Evolutionary conservation across 2,113 vertebrate genomes (phyloP).

Genomic region (Emberiza fucata): DNA sequence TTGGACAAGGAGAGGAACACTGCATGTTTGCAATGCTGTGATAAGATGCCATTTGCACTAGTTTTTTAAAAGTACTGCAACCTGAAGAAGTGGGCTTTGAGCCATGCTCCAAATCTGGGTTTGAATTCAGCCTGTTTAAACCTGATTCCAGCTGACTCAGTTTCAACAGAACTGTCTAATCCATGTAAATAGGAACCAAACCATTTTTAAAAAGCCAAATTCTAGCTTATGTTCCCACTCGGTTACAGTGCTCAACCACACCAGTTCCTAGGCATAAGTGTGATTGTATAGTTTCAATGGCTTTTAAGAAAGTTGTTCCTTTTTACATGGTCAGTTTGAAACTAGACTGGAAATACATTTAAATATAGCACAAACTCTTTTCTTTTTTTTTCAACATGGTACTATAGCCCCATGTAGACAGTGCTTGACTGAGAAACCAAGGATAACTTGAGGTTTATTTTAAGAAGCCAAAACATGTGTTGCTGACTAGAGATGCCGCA

Average conservation of each 20-base stretch:
- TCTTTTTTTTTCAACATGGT: conserved; percentile 20
- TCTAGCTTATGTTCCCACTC: neutral
- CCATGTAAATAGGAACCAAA: neutral
- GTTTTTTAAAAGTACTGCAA: conserved; percentile 72
- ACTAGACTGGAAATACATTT: conserved; percentile 23
- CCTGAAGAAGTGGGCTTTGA: conserved; percentile 69
- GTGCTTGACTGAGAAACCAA: conserved; percentile 72
- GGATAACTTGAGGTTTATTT: conserved; percentile 65
- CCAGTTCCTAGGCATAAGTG: neutral
- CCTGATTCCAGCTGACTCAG: conserved; percentile 23
- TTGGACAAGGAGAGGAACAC: conserved; percentile 63
- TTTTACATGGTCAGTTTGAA: conserved; percentile 27
- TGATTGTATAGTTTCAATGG: neutral
- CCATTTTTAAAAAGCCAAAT: neutral
- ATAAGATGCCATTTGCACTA: conserved; percentile 80
- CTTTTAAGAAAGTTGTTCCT: conserved; percentile 22
- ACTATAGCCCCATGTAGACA: conserved; percentile 31
- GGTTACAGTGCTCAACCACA: neutral
- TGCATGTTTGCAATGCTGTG: conserved; percentile 75
- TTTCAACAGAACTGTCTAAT: conserved; percentile 10
- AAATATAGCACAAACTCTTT: conserved; percentile 42
- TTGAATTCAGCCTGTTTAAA: conserved; percentile 49
- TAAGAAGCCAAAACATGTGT: conserved; percentile 72
- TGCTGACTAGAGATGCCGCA: conserved; percentile 53
- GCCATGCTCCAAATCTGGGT: neutral